Conservation (phyloP, 2,888 invertebrate genomes). For the Amitus sp. region DNA sequence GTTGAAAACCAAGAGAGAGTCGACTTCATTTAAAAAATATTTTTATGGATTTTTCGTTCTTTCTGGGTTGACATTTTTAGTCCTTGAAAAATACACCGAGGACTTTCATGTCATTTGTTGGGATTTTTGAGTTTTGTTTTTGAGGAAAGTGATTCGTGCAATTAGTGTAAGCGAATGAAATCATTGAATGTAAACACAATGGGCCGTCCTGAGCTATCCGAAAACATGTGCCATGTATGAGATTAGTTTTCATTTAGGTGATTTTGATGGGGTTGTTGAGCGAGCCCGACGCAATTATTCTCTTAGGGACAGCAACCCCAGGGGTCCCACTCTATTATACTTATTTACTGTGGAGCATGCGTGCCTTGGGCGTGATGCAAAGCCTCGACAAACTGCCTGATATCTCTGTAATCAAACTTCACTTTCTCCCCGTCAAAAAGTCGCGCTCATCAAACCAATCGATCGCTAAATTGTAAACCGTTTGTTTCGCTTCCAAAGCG, state of each 20-base stretch:
- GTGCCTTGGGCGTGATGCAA: slow-evolving; percentile 34
- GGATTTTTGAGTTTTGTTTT: no score
- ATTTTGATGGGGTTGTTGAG: slow-evolving; percentile 46
- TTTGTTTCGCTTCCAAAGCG: no score
- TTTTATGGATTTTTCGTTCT: no score
- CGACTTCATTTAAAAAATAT: no score
- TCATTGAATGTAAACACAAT: slow-evolving; percentile 15
- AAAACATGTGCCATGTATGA: slow-evolving; percentile 49
- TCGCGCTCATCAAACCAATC: not conserved
- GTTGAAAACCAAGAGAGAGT: no score
- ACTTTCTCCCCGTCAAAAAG: slow-evolving; percentile 18
- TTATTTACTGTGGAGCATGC: slow-evolving; percentile 49
- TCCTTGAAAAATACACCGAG: no score
- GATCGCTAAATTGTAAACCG: not conserved
- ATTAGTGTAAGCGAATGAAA: no score
- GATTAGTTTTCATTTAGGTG: slow-evolving; percentile 59
- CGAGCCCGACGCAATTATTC: slow-evolving; percentile 52
- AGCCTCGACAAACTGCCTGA: slow-evolving; percentile 40
- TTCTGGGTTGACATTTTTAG: no score
- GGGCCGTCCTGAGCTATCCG: slow-evolving; percentile 37
- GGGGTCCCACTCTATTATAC: slow-evolving; percentile 54
- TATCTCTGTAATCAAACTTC: slow-evolving; percentile 38
- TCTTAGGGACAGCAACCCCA: slow-evolving; percentile 49
- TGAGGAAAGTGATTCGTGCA: no score
- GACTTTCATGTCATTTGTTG: no score